phyloP scores from a whole-genome alignment of 2,113 vertebrate genomes.

The Cottus gobio region DNA sequence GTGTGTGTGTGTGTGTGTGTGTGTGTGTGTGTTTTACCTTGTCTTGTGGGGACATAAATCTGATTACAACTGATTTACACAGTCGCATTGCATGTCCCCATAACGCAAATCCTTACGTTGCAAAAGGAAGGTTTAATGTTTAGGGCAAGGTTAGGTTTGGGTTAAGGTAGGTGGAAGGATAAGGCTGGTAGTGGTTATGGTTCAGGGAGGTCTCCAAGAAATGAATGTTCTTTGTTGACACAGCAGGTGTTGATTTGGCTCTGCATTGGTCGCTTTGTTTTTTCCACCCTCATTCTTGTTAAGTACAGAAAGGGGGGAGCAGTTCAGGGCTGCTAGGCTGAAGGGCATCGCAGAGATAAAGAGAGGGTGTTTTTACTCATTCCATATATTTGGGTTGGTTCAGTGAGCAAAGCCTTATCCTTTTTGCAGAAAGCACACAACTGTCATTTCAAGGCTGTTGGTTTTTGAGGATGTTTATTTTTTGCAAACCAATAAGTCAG shows the following conservation, averaged over 20 bases:
- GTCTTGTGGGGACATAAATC: no score
- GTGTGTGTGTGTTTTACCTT: not conserved
- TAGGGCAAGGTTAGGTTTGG: no score
- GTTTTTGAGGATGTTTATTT: not conserved
- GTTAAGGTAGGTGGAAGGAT: not conserved
- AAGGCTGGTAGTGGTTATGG: not conserved
- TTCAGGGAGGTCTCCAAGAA: not conserved
- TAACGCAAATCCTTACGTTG: not conserved
- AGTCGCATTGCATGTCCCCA: not conserved
- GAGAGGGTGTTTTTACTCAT: constrained; percentile 33
- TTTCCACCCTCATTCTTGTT: constrained; percentile 59
- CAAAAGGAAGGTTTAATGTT: not conserved
- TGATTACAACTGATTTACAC: no score
- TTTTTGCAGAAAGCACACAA: constrained; percentile 18
- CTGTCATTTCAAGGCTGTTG: constrained; percentile 40
- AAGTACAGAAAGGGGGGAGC: constrained; percentile 60
- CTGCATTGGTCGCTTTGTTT: constrained; percentile 70
- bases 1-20: not conserved
- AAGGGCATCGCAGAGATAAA: constrained; percentile 66
- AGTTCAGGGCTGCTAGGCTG: constrained; percentile 50
- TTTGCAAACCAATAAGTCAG: not conserved
- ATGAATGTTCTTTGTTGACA: constrained; percentile 58
- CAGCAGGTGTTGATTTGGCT: constrained; percentile 35
- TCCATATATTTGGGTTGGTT: constrained; percentile 39
- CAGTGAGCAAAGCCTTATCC: constrained; percentile 39